These are phyloP conservation scores for Sicus ferrugineus DNA, from an alignment of 2,888 invertebrate species.

Conservation along the genomic window DNA sequence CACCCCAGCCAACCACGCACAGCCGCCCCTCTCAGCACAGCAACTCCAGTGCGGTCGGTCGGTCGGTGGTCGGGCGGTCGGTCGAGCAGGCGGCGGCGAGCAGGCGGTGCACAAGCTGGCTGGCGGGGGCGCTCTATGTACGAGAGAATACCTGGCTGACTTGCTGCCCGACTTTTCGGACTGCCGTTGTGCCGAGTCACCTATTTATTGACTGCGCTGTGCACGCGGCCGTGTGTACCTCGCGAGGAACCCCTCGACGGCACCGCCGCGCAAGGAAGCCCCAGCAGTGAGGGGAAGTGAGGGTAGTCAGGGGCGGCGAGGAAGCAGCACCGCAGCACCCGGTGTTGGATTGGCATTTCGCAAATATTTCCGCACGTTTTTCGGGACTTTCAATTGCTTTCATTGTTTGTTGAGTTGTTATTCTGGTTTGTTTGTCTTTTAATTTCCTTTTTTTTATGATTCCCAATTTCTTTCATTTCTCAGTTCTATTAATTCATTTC, in stretches of 20 bases:
- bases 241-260: neutral
- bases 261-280: neutral
- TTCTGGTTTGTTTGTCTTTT: neutral
- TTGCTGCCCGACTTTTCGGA: constrained; percentile 20
- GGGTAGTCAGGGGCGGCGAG: no score
- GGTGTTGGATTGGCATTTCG: constrained; percentile 10
- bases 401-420: constrained; percentile 23
- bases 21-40: neutral
- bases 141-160: constrained; percentile 26
- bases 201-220: constrained; percentile 21
- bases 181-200: constrained; percentile 16
- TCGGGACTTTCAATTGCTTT: constrained; percentile 20
- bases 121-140: neutral
- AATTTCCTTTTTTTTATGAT: neutral
- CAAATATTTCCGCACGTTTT: constrained; percentile 1
- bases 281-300: no score
- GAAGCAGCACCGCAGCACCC: no score
- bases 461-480: no score
- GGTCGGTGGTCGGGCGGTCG: neutral
- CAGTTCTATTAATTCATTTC: no score
- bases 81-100: neutral
- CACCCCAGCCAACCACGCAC: neutral
- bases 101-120: neutral
- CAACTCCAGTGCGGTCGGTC: neutral
- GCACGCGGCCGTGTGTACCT: neutral